Percentiles rank a stretch among this genome's conserved stretches.
These are phyloP conservation scores for Diaperis boleti DNA, from an alignment of 2,888 invertebrate species.

Conservation along the genomic window DNA sequence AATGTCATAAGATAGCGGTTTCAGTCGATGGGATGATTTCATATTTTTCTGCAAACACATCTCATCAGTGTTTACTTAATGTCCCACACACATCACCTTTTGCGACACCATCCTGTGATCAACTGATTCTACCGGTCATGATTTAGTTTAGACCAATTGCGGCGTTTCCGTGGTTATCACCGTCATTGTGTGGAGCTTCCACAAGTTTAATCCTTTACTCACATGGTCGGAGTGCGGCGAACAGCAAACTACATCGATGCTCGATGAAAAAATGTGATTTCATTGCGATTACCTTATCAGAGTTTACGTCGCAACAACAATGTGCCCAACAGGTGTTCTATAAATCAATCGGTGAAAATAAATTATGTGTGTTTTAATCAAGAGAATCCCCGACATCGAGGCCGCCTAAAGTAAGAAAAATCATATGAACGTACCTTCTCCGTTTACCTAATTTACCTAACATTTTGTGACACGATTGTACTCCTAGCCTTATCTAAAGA, in stretches of 20 bases:
- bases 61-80: too few species aligned
- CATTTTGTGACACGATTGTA: neutral
- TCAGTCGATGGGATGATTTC: too few species aligned
- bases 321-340: neutral
- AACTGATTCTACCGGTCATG: neutral
- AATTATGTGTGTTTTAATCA: neutral
- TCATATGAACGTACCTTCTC: neutral
- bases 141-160: neutral
- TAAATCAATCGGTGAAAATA: neutral
- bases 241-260: conserved; percentile 33
- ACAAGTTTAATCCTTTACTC: conserved; percentile 40
- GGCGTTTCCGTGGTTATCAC: conserved; percentile 21
- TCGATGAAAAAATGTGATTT: conserved; percentile 28
- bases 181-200: conserved; percentile 17
- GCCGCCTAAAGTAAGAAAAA: conserved; percentile 8
- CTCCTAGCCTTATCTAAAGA: conserved; percentile 1
- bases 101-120: too few species aligned
- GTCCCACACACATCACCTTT: too few species aligned
- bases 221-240: conserved; percentile 12
- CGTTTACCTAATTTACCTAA: neutral
- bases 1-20: too few species aligned
- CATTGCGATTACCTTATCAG: conserved; percentile 12
- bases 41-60: too few species aligned
- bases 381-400: neutral
- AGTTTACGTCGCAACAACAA: neutral